Conservation (phyloP, 2,888 invertebrate genomes). For the Luperina nickerlii region DNA sequence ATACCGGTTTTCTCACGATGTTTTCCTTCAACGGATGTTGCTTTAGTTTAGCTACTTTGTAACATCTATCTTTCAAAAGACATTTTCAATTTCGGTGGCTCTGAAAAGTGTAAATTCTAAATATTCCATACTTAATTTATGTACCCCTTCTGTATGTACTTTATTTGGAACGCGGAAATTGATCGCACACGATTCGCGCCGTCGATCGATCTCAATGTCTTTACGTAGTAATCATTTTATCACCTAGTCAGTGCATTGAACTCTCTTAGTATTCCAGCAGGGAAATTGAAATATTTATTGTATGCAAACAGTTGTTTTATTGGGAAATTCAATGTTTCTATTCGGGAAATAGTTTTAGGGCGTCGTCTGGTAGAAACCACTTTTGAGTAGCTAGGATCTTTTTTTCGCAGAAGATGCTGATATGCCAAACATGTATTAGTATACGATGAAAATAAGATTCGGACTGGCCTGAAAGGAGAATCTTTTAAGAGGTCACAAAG, state of each 20-base stretch:
- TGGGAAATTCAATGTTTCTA: not conserved
- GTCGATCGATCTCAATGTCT: conserved; percentile 23
- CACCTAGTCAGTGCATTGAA: conserved; percentile 32
- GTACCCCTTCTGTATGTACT: not conserved
- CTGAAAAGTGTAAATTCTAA: not conserved
- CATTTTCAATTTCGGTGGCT: not conserved
- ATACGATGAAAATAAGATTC: not conserved
- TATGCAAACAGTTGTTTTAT: not conserved
- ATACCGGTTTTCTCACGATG: too few relatives aligned
- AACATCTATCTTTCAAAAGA: not conserved
- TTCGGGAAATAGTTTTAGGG: not conserved
- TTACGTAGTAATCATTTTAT: conserved; percentile 18
- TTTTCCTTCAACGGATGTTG: too few relatives aligned
- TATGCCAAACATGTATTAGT: not conserved
- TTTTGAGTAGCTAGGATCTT: not conserved
- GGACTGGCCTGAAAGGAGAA: not conserved
- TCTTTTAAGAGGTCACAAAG: not conserved
- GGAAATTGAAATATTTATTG: not conserved
- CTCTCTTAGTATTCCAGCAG: conserved; percentile 12
- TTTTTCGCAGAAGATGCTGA: not conserved
- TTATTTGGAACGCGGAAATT: conserved; percentile 33
- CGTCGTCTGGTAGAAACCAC: not conserved
- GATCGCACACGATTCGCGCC: conserved; percentile 7
- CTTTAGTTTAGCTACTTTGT: not conserved
- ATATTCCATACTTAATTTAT: not conserved